Conservation (phyloP, 2,888 invertebrate species). For the Drosophila subsilvestris region DNA sequence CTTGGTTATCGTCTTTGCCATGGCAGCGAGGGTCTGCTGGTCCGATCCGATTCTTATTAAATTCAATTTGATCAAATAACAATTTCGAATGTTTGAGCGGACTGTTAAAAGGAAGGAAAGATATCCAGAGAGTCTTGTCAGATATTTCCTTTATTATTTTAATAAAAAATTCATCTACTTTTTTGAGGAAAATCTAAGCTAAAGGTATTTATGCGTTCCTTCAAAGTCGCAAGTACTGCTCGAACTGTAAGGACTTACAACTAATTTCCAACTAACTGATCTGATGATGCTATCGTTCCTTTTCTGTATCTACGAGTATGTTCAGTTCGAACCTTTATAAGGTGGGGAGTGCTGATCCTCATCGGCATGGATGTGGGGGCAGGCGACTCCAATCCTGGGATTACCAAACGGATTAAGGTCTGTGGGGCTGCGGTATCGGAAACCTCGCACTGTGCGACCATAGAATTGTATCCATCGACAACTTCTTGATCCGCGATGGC, state of each 20-base stretch:
- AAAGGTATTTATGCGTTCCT: too few relatives aligned
- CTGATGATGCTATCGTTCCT: too few relatives aligned
- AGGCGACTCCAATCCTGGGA: neutral
- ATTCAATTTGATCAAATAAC: neutral
- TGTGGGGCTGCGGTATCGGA: slow-evolving; percentile 55
- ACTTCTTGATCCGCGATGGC: slow-evolving; percentile 35
- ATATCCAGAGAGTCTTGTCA: too few relatives aligned
- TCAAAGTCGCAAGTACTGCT: too few relatives aligned
- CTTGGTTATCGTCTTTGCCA: neutral
- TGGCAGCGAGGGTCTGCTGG: neutral
- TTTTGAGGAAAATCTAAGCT: too few relatives aligned
- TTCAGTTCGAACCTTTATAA: too few relatives aligned
- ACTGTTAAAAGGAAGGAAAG: too few relatives aligned
- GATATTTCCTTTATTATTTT: too few relatives aligned
- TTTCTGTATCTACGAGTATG: too few relatives aligned
- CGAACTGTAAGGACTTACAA: too few relatives aligned
- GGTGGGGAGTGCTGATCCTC: slow-evolving; percentile 17
- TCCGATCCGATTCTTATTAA: neutral
- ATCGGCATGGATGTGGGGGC: slow-evolving; percentile 10
- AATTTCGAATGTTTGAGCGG: neutral
- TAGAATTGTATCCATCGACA: slow-evolving; percentile 51
- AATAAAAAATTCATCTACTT: too few relatives aligned
- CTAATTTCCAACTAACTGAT: too few relatives aligned
- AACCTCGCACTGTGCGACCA: slow-evolving; percentile 58
- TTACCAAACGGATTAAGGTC: neutral